These are phyloP conservation scores for Leptonema lineaticorne DNA, from an alignment of 1,140 invertebrate genomes.

Conservation along the genomic window DNA sequence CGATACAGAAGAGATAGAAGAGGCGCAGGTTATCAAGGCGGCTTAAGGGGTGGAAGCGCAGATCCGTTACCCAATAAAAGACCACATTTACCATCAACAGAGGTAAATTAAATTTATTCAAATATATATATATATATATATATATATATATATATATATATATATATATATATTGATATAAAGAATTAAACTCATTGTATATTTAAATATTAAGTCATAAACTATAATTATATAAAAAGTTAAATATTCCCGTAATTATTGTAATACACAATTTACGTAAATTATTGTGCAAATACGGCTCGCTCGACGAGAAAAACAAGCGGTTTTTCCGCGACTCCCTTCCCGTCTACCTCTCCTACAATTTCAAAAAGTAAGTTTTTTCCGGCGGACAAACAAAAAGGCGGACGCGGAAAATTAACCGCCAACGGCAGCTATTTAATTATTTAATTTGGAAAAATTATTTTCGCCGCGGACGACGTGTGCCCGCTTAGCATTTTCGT, in stretches of 20 bases:
- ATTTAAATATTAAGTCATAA: too few species aligned
- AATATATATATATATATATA: not conserved
- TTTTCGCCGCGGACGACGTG: not conserved
- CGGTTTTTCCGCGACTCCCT: not conserved
- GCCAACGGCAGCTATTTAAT: slow-evolving; percentile 19
- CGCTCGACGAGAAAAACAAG: too few species aligned
- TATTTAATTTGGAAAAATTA: slow-evolving; percentile 26
- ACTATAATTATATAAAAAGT: too few species aligned
- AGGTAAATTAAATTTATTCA: slow-evolving; percentile 7
- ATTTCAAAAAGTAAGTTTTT: too few species aligned
- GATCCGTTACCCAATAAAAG: slow-evolving; percentile 41
- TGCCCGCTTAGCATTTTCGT: too few species aligned
- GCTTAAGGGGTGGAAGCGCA: slow-evolving; percentile 46
- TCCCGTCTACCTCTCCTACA: too few species aligned
- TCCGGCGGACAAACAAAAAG: slow-evolving; percentile 19
- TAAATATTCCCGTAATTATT: too few species aligned
- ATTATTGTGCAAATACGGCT: too few species aligned
- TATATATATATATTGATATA: too few species aligned
- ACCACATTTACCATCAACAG: slow-evolving; percentile 18
- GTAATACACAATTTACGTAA: too few species aligned
- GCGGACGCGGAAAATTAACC: slow-evolving; percentile 21
- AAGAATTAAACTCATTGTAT: too few species aligned
- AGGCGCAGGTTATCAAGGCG: slow-evolving; percentile 44
- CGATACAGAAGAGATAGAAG: slow-evolving; percentile 45
- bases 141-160: not conserved